phyloP scores from a whole-genome alignment of 2,888 invertebrate genomes.

The Eulithis testata region DNA sequence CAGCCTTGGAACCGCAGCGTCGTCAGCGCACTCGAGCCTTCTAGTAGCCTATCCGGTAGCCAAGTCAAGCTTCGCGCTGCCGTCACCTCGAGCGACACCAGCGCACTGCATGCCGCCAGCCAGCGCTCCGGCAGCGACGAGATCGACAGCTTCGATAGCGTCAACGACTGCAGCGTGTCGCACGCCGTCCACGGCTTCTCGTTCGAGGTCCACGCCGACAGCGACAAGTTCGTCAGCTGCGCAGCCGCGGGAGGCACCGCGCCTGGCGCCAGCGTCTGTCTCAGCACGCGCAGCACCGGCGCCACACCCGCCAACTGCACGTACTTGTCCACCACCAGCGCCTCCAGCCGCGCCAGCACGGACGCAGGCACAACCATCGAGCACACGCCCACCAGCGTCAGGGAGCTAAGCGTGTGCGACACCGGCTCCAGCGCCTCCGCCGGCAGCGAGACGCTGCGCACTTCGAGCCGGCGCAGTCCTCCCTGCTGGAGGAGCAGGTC shows the following conservation, averaged over 20 bases:
- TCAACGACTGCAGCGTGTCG: constrained; percentile 37
- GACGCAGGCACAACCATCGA: constrained; percentile 19
- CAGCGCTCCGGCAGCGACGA: constrained; percentile 26
- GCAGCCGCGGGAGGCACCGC: constrained; percentile 33
- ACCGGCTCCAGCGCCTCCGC: constrained; percentile 19
- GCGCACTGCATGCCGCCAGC: constrained; percentile 25
- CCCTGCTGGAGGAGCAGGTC: constrained; percentile 10
- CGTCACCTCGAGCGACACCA: constrained; percentile 24
- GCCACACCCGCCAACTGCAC: constrained; percentile 29
- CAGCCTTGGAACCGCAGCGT: constrained; percentile 17
- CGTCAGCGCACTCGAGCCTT: constrained; percentile 17
- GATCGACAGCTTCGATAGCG: constrained; percentile 37
- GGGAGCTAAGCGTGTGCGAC: constrained; percentile 24
- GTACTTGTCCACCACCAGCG: constrained; percentile 37
- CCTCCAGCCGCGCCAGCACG: constrained; percentile 24
- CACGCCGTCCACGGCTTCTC: constrained; percentile 15
- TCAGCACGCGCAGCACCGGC: constrained; percentile 30
- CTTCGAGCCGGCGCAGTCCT: constrained; percentile 21
- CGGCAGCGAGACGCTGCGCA: constrained; percentile 25
- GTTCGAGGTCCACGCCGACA: constrained; percentile 33
- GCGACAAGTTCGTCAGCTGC: constrained; percentile 26
- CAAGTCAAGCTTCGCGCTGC: not conserved
- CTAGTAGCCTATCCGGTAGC: constrained; percentile 25
- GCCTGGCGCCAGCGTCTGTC: constrained; percentile 34
- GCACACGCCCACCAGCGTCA: constrained; percentile 34